phyloP scores from a whole-genome alignment of 2,797 vertebrate genomes.

The Xiphorhynchus erythropygius region DNA sequence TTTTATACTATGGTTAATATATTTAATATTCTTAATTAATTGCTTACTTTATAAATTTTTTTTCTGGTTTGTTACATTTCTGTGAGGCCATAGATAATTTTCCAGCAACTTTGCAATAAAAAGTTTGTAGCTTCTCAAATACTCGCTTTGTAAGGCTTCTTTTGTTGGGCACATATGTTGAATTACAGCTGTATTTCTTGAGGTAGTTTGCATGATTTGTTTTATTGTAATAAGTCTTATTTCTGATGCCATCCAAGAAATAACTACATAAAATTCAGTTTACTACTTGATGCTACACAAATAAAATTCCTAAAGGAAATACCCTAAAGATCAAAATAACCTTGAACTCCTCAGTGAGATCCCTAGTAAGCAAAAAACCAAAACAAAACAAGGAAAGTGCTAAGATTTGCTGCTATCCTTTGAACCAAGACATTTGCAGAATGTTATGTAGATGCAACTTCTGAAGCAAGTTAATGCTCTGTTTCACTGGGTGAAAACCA shows the following conservation, averaged over 20 bases:
- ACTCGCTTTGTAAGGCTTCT: not conserved
- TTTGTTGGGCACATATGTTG: not conserved
- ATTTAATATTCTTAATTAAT: not conserved
- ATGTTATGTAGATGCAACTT: not conserved
- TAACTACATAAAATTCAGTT: not conserved
- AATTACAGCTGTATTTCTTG: not conserved
- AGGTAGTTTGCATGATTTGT: slow-evolving; percentile 23
- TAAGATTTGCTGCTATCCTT: not conserved
- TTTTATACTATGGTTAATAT: not conserved
- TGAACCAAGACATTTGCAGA: not conserved
- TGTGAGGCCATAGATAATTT: not conserved
- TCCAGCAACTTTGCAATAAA: not conserved
- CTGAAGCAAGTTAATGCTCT: not conserved
- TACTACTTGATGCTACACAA: not conserved
- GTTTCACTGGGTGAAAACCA: not conserved
- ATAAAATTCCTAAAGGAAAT: not conserved
- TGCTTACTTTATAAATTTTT: not conserved
- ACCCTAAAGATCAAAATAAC: not conserved
- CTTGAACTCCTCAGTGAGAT: not conserved
- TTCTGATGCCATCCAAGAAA: slow-evolving; percentile 43
- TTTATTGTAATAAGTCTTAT: slow-evolving; percentile 43
- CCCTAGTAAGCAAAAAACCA: not conserved
- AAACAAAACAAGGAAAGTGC: not conserved
- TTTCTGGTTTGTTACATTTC: not conserved
- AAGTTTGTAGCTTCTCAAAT: not conserved